These are phyloP conservation scores for Micromys minutus DNA, from an alignment of 2,113 vertebrate genomes.

Conservation along the genomic window DNA sequence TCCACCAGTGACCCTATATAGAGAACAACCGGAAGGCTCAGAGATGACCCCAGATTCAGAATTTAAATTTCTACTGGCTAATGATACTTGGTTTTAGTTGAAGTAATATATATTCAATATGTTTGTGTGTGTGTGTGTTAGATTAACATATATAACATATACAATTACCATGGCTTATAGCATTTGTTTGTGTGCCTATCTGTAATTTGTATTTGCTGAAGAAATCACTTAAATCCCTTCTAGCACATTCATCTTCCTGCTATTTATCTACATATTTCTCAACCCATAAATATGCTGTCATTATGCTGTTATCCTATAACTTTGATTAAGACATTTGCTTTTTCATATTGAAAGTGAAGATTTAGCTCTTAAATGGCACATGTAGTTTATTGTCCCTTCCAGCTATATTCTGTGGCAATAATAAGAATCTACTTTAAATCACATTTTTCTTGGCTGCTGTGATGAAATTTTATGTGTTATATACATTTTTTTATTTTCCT, in stretches of 20 bases:
- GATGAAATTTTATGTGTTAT: not conserved
- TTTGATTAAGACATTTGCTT: constrained; percentile 17
- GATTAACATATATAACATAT: no score
- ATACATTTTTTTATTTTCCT: not conserved
- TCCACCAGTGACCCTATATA: not conserved
- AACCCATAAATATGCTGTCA: not conserved
- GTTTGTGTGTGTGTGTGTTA: no score
- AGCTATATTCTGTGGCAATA: not conserved
- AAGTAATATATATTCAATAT: not conserved
- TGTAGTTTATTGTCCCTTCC: not conserved
- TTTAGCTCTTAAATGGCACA: not conserved
- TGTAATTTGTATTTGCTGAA: not conserved
- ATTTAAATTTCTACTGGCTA: not conserved
- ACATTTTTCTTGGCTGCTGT: not conserved
- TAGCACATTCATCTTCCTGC: not conserved
- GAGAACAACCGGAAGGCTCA: not conserved
- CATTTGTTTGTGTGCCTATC: not conserved
- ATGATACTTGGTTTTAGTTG: not conserved
- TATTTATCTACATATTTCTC: not conserved
- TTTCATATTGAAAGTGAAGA: not conserved
- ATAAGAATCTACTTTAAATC: not conserved
- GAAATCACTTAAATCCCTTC: not conserved
- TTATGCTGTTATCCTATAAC: not conserved
- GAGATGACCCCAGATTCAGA: not conserved
- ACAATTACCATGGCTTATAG: not conserved